Evolutionary conservation across 2,888 invertebrate species (phyloP), one percentile per base, ranked within the genome.

Genomic region (Schizotus pectinicornis): DNA sequence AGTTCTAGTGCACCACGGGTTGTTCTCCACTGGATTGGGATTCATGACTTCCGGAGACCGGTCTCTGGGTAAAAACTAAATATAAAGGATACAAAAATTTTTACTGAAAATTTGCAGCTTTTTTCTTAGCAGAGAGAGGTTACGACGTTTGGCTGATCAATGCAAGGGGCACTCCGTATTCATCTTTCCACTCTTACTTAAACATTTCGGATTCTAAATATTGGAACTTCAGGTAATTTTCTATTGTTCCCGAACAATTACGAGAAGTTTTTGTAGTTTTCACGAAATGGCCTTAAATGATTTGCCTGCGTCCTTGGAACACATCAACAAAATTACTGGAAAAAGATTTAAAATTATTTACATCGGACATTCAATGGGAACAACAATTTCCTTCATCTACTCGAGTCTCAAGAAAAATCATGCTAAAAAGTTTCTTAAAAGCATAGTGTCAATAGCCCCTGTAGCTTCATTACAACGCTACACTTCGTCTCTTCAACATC

Each of bases 311-410:
- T 7, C 12, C 32, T 2, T 49, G 1, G 49, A 49, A 30, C 13
- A 49, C 33, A 49, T 49, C 13, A 11, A 1, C 0, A 31, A 37
- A n/a, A 9, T 22, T 38, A 49, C 30, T 12, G 38, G 38, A 11
- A 31, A 49, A 13, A 32, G 6, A 6, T 45, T n/a, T 2, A 49
- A 39, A 39, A 38, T 49, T 5, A 12, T 39, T 32, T 49, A 49
- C 33, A 37, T 49, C 1, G 49, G 49, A 8, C 52, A 52, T 35
- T 52, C 52, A 8, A 43, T 52, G 52, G 52, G 52, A 6, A 12
- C 34, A n/a, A 43, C 36, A 22, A 30, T 52, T 9, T 14, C 34
- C 1, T 31, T 52, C 7, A 34, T 52, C 32, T 52, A 52, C 30
- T 11, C 52, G 0, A 43, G 52, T 43, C 9, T 52, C 7, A 33